These are phyloP conservation scores for Semaprochilodus insignis DNA, from an alignment of 2,797 vertebrate genomes.

Conservation along the genomic window DNA sequence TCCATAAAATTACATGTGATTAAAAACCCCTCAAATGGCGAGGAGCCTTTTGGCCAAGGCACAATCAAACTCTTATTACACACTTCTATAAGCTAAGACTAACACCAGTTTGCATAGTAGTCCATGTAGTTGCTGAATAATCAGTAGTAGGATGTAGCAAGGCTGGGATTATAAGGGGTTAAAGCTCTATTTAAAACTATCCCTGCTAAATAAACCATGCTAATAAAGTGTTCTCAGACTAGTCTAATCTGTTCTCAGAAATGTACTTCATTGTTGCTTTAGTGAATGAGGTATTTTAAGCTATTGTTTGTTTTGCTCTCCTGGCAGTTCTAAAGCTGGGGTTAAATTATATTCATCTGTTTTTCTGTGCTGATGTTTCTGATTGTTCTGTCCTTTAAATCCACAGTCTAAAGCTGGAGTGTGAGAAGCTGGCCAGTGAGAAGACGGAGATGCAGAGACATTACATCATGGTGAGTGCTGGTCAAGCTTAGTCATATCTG, in stretches of 20 bases:
- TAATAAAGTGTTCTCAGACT: background rate
- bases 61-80: too few species aligned
- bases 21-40: too few species aligned
- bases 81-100: too few species aligned
- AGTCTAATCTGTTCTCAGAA: background rate
- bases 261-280: too few species aligned
- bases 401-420: conserved; percentile 84
- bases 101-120: too few species aligned
- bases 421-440: conserved; percentile 85
- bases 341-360: background rate
- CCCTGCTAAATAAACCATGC: too few species aligned
- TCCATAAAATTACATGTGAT: too few species aligned
- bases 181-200: too few species aligned
- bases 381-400: conserved; percentile 6
- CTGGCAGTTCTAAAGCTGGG: background rate
- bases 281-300: background rate
- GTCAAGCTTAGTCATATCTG: background rate
- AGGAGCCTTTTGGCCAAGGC: too few species aligned
- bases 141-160: too few species aligned
- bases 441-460: conserved; percentile 88
- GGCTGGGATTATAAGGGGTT: too few species aligned
- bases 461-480: conserved; percentile 81
- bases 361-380: background rate
- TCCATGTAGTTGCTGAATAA: too few species aligned
- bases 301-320: background rate